Evolutionary conservation across 2,113 vertebrate species (phyloP), one percentile per base, ranked within the genome.

Genomic region (Burhinus bistriatus): DNA sequence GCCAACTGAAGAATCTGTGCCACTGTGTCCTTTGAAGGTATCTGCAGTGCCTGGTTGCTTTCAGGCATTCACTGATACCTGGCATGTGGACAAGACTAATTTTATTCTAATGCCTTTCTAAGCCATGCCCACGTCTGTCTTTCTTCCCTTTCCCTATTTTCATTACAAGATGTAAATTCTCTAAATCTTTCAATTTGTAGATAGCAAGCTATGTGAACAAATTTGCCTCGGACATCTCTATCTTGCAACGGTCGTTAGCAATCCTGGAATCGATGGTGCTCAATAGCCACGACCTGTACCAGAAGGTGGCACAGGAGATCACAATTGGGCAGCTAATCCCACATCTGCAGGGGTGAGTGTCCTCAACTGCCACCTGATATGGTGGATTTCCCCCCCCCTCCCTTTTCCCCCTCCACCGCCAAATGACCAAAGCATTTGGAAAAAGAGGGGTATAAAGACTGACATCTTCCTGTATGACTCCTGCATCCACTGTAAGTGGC

Each of bases 231-330:
- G 99, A 99, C 96, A 98, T 98, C 38, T 99, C 99, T 0, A 99
- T 99, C 86, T 97, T 99, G 92, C 99, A 99, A 97, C 98, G 99
- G 12, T 99, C 99, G 0, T 97, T 99, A 88, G 99, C 99, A 75
- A 99, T 99, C 95, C 97, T 99, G 97, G 99, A 99, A 94, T 99
- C 99, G 1, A 99, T 99, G 99, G 99, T 99, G 93, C 98, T 99
- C 91, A 99, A 99, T 73, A 99, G 99, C 93, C 99, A 99, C 15
- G 99, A 99, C 95, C 98, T 99, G 42, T 99, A 99, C 98, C 99
- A 99, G 98, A 99, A 99, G 96, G 99, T 99, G 98, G 99, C 99
- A 4, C 99, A 99, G 90, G 99, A 99, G 98, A 99, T 99, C 96
- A 99, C 99, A n/a, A 99, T 99, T 34, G 99, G 99, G 54, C 99